phyloP scores from a whole-genome alignment of 2,797 vertebrate species.

The Setipinna tenuifilis region DNA sequence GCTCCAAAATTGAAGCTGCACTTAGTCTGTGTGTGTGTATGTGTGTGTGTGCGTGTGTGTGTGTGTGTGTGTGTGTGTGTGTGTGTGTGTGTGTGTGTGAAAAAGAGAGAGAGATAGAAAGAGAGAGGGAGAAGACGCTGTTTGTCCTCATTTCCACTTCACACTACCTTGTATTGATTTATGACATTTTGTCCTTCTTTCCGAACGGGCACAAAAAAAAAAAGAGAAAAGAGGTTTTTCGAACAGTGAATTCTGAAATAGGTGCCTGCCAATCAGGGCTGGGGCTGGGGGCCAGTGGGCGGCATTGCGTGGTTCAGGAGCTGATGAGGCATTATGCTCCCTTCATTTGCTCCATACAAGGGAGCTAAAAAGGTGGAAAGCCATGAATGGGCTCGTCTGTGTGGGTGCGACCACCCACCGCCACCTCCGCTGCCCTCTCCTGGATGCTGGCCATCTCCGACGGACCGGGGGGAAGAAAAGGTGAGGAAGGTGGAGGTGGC shows the following conservation, averaged over 20 bases:
- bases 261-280: not conserved
- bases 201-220: not conserved
- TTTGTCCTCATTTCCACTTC: slow-evolving; percentile 17
- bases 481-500: not conserved
- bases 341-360: not conserved
- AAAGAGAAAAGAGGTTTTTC: not conserved
- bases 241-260: not conserved
- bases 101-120: not conserved
- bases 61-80: not conserved
- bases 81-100: not conserved
- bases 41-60: not conserved
- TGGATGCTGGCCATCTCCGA: not conserved
- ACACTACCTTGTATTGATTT: not conserved
- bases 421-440: not conserved
- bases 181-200: not conserved
- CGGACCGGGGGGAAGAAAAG: not conserved
- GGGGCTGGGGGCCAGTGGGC: not conserved
- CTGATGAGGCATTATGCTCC: slow-evolving; percentile 2
- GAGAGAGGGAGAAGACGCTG: too few species aligned
- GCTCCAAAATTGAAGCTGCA: not conserved
- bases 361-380: not conserved
- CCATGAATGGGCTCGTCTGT: not conserved
- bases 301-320: not conserved
- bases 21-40: not conserved
- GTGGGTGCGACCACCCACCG: not conserved